Conservation (phyloP, 2,888 invertebrate genomes). For the Dastarcus helophoroides region DNA sequence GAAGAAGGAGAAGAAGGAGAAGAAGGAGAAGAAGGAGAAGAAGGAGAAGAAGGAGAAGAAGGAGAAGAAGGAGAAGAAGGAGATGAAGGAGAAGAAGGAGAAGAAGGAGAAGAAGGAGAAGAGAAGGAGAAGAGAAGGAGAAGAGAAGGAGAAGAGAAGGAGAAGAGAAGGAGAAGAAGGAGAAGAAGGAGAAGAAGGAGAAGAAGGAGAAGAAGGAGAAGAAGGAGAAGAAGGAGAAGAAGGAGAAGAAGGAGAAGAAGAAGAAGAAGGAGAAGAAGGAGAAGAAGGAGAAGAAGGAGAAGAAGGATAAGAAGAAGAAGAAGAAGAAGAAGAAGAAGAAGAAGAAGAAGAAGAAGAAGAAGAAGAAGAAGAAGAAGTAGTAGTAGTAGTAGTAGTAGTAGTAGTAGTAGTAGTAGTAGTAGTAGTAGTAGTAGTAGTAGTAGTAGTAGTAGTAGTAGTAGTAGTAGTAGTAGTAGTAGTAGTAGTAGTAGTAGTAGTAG, state of each 20-base stretch:
- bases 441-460: no score
- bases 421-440: no score
- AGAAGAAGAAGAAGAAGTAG: no score
- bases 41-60: neutral
- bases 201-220: neutral
- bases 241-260: neutral
- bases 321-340: no score
- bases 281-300: neutral
- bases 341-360: no score
- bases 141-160: neutral
- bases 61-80: no score
- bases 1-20: neutral
- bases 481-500: no score
- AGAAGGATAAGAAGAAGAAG: no score
- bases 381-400: no score
- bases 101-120: conserved; percentile 1
- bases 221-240: neutral
- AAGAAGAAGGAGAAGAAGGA: neutral
- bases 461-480: no score
- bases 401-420: no score
- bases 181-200: neutral
- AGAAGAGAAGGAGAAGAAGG: neutral
- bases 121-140: neutral
- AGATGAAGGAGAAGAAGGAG: no score
- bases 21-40: neutral